Percentiles rank a stretch among this genome's conserved stretches.
Evolutionary conservation across 2,113 vertebrate species (phyloP).

Genomic region (Corythornis vintsioides): DNA sequence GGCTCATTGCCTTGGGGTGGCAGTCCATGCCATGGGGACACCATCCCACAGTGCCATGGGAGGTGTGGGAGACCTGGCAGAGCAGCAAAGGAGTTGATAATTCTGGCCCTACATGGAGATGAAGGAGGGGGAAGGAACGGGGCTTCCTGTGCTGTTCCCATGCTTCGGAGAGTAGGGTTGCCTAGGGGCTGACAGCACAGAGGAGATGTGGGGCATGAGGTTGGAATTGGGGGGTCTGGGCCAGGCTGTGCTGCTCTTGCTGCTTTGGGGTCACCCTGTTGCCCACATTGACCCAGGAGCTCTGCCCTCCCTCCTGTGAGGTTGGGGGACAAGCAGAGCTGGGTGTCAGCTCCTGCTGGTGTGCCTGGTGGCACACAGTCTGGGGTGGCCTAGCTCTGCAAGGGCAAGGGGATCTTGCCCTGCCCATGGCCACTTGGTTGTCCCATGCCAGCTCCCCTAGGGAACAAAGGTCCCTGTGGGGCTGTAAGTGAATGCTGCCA

Average conservation of each 20-base stretch:
- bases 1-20: background rate
- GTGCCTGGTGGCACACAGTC: background rate
- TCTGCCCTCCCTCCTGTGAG: background rate
- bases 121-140: background rate
- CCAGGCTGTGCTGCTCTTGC: background rate
- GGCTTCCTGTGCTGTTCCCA: background rate
- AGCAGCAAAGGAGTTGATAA: accelerated
- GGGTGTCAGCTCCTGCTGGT: background rate
- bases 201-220: background rate
- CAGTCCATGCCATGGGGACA: background rate
- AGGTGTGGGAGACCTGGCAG: background rate
- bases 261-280: background rate
- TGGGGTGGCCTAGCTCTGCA: background rate
- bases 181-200: background rate
- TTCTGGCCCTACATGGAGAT: too few species aligned
- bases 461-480: background rate
- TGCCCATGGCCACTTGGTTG: background rate
- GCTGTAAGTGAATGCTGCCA: accelerated
- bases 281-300: accelerated
- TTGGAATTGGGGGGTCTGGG: background rate
- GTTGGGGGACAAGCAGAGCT: accelerated
- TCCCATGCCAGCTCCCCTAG: background rate
- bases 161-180: accelerated
- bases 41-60: accelerated
- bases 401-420: background rate